Percentiles rank a stretch among this genome's conserved stretches.
These are phyloP conservation scores for Ciconia stormi DNA, from an alignment of 2,113 vertebrate species.

Conservation along the genomic window DNA sequence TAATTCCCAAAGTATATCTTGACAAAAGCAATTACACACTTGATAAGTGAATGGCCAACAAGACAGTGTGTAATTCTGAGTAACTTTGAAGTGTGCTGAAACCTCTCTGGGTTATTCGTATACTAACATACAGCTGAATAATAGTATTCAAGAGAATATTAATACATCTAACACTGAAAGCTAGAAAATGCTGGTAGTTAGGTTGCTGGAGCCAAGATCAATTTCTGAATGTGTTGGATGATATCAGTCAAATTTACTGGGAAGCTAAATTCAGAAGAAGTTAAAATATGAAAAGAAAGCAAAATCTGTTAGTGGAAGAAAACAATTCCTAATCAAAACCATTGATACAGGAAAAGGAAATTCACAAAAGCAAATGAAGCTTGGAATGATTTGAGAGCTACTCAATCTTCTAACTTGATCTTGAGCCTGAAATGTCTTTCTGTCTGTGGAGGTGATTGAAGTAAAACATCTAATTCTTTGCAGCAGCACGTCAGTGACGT, in stretches of 20 bases:
- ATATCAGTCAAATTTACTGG: neutral
- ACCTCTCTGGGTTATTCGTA: neutral
- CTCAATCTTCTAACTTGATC: neutral
- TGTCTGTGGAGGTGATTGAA: neutral
- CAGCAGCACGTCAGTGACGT: neutral
- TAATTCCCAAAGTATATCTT: neutral
- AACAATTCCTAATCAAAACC: neutral
- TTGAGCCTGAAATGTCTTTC: neutral
- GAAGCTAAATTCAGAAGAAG: neutral
- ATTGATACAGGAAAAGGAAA: neutral
- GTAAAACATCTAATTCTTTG: neutral
- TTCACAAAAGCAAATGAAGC: neutral
- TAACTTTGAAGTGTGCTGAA: neutral
- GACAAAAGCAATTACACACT: neutral
- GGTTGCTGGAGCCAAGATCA: neutral
- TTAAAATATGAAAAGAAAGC: neutral
- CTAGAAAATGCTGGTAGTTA: neutral
- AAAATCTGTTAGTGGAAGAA: neutral
- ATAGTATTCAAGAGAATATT: neutral
- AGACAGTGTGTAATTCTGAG: neutral
- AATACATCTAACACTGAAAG: neutral
- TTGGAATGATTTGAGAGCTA: neutral
- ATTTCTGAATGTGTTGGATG: neutral
- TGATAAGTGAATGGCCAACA: neutral
- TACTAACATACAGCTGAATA: neutral